Base-by-base conservation (phyloP, 2,888 invertebrate species). In the Meiosimyza decipiens region DNA sequence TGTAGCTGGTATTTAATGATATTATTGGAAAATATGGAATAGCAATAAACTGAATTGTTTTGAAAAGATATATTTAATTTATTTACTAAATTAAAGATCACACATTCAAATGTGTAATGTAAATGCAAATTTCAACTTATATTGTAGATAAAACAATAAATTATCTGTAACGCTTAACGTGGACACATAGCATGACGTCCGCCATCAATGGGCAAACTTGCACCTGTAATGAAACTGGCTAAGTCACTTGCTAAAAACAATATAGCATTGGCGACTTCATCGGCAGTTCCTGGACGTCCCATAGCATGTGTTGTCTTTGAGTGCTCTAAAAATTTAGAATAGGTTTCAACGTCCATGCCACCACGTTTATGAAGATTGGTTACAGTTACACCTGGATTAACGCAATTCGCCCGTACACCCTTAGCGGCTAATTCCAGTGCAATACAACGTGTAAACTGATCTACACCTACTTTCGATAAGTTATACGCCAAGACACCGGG, bases 321-420 rank as follows among this genome's bases (percentile, higher is more conserved):
- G 76, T 92, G 92, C 81, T 95, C 94, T 75, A 97, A 88, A 85
- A 97, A 98, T 83, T 89, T 90, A 54, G 90, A 89, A 86, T 97
- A 95, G 55, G 92, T 90, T 75, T 93, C 91, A 50, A 93, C 92
- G 79, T 89, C 90, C 92, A 98, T 92, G 15, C 93, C 93, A 74
- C 91, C 89, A 75, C 92, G 91, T 86, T 91, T 93, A 79, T 97
- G 97, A 60, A 97, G 85, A 79, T 96, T 93, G 0, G 98, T 98
- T 2, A 92, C 86, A n/a, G 94, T 93, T 0, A 98, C 97, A 16
- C 98, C 98, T 54, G 98, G 98, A 87, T 96, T 96, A 0, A 97
- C 96, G 69, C 94, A 91, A 86, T 98, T 98, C 0, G 95, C 95
- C 49, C 97, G 89, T 0, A 97, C 94, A 76, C 92, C 91, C 83